These are phyloP conservation scores for Lepidochrysops patricia DNA, from an alignment of 2,888 invertebrate species.

Conservation along the genomic window DNA sequence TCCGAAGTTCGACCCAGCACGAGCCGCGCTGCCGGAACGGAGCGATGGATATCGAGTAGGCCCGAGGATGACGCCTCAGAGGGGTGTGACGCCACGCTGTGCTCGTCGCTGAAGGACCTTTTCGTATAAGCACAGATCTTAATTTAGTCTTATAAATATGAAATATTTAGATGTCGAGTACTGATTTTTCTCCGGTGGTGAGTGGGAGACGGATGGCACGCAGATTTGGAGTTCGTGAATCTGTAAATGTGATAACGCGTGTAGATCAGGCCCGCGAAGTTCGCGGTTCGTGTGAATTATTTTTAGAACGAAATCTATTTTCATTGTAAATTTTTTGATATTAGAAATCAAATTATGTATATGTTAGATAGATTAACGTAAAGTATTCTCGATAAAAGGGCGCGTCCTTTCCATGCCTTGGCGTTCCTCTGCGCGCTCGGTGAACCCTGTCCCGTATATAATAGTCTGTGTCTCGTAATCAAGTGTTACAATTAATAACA, in stretches of 20 bases:
- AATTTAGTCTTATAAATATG: conserved; percentile 48
- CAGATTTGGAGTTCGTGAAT: conserved; percentile 50
- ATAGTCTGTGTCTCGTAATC: conserved; percentile 66
- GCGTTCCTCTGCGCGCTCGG: conserved; percentile 45
- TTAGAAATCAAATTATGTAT: conserved; percentile 64
- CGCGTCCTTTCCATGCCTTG: conserved; percentile 59
- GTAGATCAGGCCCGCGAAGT: conserved; percentile 60
- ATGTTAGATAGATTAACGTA: conserved; percentile 63
- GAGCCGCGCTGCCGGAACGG: conserved; percentile 37
- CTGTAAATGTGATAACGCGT: conserved; percentile 68
- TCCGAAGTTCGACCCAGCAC: conserved; percentile 49
- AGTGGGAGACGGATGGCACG: conserved; percentile 30
- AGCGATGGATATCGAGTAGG: conserved; percentile 77
- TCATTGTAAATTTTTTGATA: conserved; percentile 72
- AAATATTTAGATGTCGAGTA: conserved; percentile 55
- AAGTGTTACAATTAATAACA: conserved; percentile 58
- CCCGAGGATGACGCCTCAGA: conserved; percentile 81
- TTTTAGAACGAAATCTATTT: conserved; percentile 74
- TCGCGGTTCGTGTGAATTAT: conserved; percentile 59
- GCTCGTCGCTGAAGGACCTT: conserved; percentile 88
- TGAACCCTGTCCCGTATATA: conserved; percentile 55
- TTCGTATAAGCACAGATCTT: conserved; percentile 79
- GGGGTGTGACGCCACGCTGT: conserved; percentile 86
- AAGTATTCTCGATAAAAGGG: conserved; percentile 63
- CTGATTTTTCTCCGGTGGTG: conserved; percentile 42